Evolutionary conservation across 30 jellyfish, hydroid and myxozoan genomes (phyloP), one percentile per base, ranked within the genome.

Genomic region (Rhopilema esculentum): DNA sequence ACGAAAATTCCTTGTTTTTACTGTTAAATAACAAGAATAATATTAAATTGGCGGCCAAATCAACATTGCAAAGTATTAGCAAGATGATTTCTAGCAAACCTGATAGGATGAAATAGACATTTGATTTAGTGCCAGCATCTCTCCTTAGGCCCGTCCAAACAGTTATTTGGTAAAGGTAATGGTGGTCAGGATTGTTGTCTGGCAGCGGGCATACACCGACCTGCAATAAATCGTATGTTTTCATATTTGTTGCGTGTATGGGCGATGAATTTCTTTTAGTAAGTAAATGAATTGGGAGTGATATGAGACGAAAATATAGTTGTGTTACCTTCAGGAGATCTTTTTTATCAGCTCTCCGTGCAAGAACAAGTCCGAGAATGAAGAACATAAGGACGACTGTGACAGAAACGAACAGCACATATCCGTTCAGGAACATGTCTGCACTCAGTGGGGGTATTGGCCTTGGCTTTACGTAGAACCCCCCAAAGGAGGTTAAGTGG

Each of bases 171-270:
- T 94, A 94, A 1, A 89, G 83, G 66, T 94, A 94, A 23, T 66
- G 82, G 69, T 94, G 90, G 30, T 79, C 88, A n/a, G 91, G 93
- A 12, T 75, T 82, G 77, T 94, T 94, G 84, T 94, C 98, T 21
- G 93, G 94, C 48, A 94, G 78, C 24, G 98, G 98, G 27, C 97
- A 94, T 18, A 94, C 95, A 30, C 98, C 98, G 78, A 94, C 91
- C 98, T 94, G 52, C 16, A 78, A 67, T 67, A 16, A 50, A 16
- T 83, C n/a, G 21, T 21, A 40, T 40, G 6, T 40, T 40, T 40
- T 12, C 6, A 40, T 12, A 2, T 40, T 2, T 40, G 57, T 2
- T 40, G 9, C 6, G 12, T 40, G 57, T 2, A 6, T 40, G 57
- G 12, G 6, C 12, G 12, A 40, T 40, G 12, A 6, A 40, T 40